Evolutionary conservation across 2,888 invertebrate species (phyloP), one percentile per base, ranked within the genome.

Genomic region (Apodemia hepburni): DNA sequence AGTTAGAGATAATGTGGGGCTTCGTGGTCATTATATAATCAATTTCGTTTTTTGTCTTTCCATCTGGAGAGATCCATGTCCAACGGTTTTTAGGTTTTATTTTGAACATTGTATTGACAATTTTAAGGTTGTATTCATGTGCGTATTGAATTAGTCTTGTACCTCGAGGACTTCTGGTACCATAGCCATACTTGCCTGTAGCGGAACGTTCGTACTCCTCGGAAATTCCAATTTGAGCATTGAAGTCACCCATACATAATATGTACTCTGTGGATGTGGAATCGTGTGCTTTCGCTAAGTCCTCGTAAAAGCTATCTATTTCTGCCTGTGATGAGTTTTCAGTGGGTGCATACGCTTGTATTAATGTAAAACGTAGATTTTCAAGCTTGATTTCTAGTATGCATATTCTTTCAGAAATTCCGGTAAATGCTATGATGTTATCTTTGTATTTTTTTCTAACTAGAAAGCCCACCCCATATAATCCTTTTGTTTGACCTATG

Each of bases 401-500:
- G n/a, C 47, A 47, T 2, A 47, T n/a, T 47, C 47, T 47, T 15
- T 47, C 47, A 15, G 47, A 47, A n/a, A 47, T 47, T 7, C 47
- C 47, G 15, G n/a, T 47, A n/a, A 47, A 17, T 15, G 7, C 7
- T 47, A 47, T n/a, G 17, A 47, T 47, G 47, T 47, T 17, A n/a
- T 47, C 47, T 47, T n/a, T 17, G n/a, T 47, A 15, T 17, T n/a
- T 12, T 6, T 15, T 47, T n/a, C 7, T 47, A 15, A 47, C 47
- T 47, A 47, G 17, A 17, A 47, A 47, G 12, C 47, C 47, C 47
- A 47, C 47, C 15, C 47, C 47, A 47, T 47, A 47, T n/a, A 47
- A 6, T 47, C 47, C 47, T 15, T 47, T 47, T 47, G 47, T 47
- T 47, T 47, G 47, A 7, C 47, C 47, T 47, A 47, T 47, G n/a